Evolutionary conservation across 1,140 invertebrate species (phyloP), one percentile per base, ranked within the genome.

Genomic region (Cherax quadricarinatus): DNA sequence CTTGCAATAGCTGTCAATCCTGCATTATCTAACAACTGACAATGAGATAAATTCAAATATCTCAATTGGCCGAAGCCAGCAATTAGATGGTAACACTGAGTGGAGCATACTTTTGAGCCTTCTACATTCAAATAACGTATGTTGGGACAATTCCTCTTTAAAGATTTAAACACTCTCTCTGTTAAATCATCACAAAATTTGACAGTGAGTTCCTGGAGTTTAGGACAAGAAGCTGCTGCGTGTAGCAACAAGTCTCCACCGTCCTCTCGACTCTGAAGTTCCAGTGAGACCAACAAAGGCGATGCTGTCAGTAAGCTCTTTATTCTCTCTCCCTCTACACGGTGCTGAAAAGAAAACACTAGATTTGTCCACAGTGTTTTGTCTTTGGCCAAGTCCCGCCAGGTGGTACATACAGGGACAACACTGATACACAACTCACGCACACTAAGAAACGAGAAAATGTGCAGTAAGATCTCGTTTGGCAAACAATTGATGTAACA

Each of bases 31-130:
- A 94, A 82, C 3, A 62, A 75, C 49, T 89, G 62, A 75, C 93
- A 94, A 82, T 93, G 92, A 30, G 93, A 94, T 51, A 94, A 86
- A 75, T 94, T 94, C 14, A 94, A 79, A 48, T 85, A 60, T 66
- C 48, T 30, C 66, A 94, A 51, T 21, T 89, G 75, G 14, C 66
- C n/a, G 53, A 93, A 87, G 4, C 82, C 49, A 16, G 93, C 75
- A n/a, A 93, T 89, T n/a, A 78, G 21, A 75, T 70, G 10, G 70
- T 83, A 89, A 79, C 86, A 93, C 24, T 87, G 78, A 60, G 57
- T 75, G 75, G 57, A 49, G 10, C 70, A 80, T 12, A 93, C 60
- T 3, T 73, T 70, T 7, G 88, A 91, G 5, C 93, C 91, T 82
- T 93, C 93, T 24, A 93, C 78, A 87, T 93, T 93, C 14, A 93